Percentiles rank a stretch among this genome's conserved stretches.
phyloP scores from a whole-genome alignment of 2,113 vertebrate genomes.

The Ginglymostoma cirratum region DNA sequence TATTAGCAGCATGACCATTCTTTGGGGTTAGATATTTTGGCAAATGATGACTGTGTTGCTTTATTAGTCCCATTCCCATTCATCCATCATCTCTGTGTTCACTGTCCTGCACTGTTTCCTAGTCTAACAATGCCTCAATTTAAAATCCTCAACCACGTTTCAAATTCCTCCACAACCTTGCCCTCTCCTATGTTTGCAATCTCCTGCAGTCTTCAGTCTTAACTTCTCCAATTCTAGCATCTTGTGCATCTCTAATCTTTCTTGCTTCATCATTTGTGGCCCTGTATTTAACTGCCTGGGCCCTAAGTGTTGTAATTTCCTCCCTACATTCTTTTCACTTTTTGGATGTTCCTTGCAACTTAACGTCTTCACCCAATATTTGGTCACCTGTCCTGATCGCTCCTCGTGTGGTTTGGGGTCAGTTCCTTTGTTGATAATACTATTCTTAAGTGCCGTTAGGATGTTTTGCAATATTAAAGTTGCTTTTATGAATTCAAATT shows the following conservation, averaged over 20 bases:
- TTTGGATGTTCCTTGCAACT: background rate
- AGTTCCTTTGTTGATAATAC: background rate
- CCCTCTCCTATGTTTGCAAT: background rate
- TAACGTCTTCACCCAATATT: background rate
- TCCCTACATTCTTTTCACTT: background rate
- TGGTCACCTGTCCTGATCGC: background rate
- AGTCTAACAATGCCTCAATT: background rate
- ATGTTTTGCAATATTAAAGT: background rate
- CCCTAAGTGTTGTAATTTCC: background rate
- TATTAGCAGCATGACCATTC: background rate
- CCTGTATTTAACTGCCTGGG: background rate
- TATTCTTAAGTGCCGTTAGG: background rate
- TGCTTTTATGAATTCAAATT: background rate
- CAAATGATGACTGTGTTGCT: background rate
- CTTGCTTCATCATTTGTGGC: background rate
- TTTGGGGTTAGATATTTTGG: background rate
- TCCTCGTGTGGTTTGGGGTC: background rate
- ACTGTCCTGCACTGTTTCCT: background rate
- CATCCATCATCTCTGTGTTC: background rate
- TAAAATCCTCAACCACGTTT: background rate
- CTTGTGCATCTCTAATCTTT: background rate
- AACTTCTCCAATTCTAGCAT: background rate
- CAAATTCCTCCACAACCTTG: background rate
- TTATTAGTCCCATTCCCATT: background rate
- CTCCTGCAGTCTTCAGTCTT: background rate